Percentiles rank a stretch among this genome's conserved stretches.
Evolutionary conservation across 2,888 invertebrate genomes (phyloP).

Genomic region (Cryptocephalus moraei): DNA sequence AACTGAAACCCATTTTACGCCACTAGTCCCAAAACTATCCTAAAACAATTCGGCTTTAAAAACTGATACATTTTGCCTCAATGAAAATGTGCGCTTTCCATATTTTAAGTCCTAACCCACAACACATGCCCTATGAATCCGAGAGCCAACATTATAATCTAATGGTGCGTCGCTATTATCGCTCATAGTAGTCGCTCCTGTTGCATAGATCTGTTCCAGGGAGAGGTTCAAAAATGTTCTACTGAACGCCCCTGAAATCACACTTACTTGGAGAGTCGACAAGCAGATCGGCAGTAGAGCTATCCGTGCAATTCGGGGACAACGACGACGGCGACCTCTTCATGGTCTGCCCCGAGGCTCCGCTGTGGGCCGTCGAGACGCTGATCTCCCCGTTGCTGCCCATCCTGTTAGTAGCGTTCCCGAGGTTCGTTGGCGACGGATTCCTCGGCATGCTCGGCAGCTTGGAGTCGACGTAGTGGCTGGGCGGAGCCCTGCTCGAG

Average conservation of each 20-base stretch:
- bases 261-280: conserved; percentile 80
- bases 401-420: conserved; percentile 24
- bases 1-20: too few relatives aligned
- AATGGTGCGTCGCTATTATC: too few relatives aligned
- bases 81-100: too few relatives aligned
- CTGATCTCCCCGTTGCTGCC: conserved; percentile 74
- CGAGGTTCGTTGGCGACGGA: conserved; percentile 31
- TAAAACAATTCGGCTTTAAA: too few relatives aligned
- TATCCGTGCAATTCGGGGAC: conserved; percentile 53
- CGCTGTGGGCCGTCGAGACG: conserved; percentile 66
- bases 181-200: too few relatives aligned
- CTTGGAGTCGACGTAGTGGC: conserved; percentile 30
- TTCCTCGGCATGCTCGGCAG: conserved; percentile 20
- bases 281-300: conserved; percentile 56
- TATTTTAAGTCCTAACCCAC: too few relatives aligned
- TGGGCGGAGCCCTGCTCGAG: conserved; percentile 27
- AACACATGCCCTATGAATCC: too few relatives aligned
- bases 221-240: too few relatives aligned
- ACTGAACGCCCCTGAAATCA: not conserved
- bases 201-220: too few relatives aligned
- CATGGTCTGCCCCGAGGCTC: conserved; percentile 42
- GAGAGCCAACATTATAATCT: too few relatives aligned
- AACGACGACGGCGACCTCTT: conserved; percentile 57
- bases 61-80: too few relatives aligned
- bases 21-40: too few relatives aligned